These are phyloP conservation scores for Orius laevigatus DNA, from an alignment of 1,140 invertebrate genomes.

Conservation along the genomic window DNA sequence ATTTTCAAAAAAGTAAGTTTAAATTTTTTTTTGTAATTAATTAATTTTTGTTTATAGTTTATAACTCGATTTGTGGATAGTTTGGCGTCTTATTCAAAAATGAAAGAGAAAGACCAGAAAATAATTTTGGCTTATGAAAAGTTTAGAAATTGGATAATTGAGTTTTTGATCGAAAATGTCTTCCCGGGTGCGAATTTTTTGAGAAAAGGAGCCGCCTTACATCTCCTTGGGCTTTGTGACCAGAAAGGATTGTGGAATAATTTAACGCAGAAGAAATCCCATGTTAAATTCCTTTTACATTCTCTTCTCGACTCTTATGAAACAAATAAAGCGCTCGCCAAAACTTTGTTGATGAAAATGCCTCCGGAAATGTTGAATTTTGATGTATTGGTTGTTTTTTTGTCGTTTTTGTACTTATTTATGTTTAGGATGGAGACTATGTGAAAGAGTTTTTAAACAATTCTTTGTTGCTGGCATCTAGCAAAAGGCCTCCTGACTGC, in stretches of 20 bases:
- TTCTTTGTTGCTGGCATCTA: conserved; percentile 41
- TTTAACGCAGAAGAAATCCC: conserved; percentile 3
- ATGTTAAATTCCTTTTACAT: conserved; percentile 14
- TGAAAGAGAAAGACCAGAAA: background rate
- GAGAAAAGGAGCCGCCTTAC: conserved; percentile 43
- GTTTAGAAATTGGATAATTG: conserved; percentile 34
- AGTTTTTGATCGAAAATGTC: conserved; percentile 38
- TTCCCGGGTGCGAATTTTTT: conserved; percentile 52
- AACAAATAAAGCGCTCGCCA: conserved; percentile 50
- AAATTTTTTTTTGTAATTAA: conserved; percentile 13
- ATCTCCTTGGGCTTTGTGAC: conserved; percentile 29
- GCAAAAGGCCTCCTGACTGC: conserved; percentile 61
- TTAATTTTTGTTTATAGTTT: conserved; percentile 21
- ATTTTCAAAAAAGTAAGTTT: conserved; percentile 41
- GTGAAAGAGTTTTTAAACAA: conserved; percentile 29
- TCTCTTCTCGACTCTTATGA: conserved; percentile 55
- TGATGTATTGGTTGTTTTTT: conserved; percentile 24
- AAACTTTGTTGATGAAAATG: conserved; percentile 32
- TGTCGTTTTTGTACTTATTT: conserved; percentile 18
- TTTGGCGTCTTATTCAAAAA: conserved; percentile 17
- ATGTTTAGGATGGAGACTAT: conserved; percentile 25
- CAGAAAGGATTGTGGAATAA: conserved; percentile 15
- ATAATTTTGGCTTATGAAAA: conserved; percentile 20
- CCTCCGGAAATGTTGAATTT: conserved; percentile 26
- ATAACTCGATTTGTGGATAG: conserved; percentile 27